A percentile compares a stretch with the other conserved stretches of the same genome.
phyloP scores from a whole-genome alignment of 1,140 invertebrate genomes.

The Ooceraea biroi region DNA sequence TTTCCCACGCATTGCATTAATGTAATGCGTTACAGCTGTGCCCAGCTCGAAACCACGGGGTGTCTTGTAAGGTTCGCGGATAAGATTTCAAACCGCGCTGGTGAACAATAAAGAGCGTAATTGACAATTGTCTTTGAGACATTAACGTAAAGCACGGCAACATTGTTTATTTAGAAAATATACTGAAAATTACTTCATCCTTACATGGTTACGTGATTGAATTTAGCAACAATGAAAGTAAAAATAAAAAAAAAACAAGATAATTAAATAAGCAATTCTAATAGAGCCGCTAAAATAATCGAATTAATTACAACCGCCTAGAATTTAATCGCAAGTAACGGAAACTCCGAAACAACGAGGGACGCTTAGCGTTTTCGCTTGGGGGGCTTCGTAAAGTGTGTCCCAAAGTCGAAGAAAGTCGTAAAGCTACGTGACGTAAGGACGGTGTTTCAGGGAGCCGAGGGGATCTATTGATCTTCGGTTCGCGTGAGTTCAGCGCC shows the following conservation, averaged over 20 bases:
- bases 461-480: slow-evolving; percentile 82
- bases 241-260: background rate
- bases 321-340: slow-evolving; percentile 55
- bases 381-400: slow-evolving; percentile 37
- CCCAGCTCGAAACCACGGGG: background rate
- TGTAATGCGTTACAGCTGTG: slow-evolving; percentile 62
- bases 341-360: background rate
- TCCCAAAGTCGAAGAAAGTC: slow-evolving; percentile 57
- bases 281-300: slow-evolving; percentile 45
- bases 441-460: slow-evolving; percentile 71
- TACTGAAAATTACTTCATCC: background rate
- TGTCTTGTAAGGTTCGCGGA: background rate
- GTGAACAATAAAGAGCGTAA: background rate
- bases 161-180: background rate
- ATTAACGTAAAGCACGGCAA: background rate
- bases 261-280: slow-evolving; percentile 44
- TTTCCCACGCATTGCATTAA: slow-evolving; percentile 37
- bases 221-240: background rate
- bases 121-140: background rate
- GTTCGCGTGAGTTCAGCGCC: slow-evolving; percentile 83
- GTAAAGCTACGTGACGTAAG: slow-evolving; percentile 71
- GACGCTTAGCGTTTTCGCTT: slow-evolving; percentile 3
- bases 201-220: background rate
- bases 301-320: slow-evolving; percentile 54
- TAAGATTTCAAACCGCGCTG: background rate